Evolutionary conservation across 1,140 invertebrate genomes (phyloP).

Genomic region (Camponotus pennsylvanicus): DNA sequence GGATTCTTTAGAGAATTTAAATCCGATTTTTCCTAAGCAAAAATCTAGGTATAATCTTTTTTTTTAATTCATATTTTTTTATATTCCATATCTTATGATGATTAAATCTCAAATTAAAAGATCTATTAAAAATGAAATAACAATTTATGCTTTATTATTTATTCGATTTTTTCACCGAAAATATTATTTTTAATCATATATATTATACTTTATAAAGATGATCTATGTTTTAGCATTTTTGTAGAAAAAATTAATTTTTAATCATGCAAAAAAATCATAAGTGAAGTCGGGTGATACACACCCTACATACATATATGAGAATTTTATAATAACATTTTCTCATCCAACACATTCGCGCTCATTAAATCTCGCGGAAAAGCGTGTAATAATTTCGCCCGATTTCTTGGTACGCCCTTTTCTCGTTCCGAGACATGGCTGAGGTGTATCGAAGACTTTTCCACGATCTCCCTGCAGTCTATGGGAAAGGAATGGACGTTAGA

Average conservation of each 20-base stretch:
- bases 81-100: no score
- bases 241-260: neutral
- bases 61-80: neutral
- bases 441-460: conserved; percentile 65
- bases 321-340: conserved; percentile 17
- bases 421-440: neutral
- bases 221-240: neutral
- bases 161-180: no score
- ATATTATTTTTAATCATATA: neutral
- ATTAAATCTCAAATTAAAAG: no score
- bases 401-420: conserved; percentile 58
- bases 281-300: neutral
- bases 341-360: neutral
- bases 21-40: neutral
- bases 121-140: no score
- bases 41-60: neutral
- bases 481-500: conserved; percentile 77
- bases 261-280: neutral
- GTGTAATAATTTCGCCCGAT: neutral
- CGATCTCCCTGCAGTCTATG: conserved; percentile 68
- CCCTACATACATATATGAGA: neutral
- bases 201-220: neutral
- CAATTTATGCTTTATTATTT: no score
- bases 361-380: conserved; percentile 16
- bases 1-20: neutral